Evolutionary conservation across 2,888 invertebrate genomes (phyloP).

Genomic region (Synergus gifuensis): DNA sequence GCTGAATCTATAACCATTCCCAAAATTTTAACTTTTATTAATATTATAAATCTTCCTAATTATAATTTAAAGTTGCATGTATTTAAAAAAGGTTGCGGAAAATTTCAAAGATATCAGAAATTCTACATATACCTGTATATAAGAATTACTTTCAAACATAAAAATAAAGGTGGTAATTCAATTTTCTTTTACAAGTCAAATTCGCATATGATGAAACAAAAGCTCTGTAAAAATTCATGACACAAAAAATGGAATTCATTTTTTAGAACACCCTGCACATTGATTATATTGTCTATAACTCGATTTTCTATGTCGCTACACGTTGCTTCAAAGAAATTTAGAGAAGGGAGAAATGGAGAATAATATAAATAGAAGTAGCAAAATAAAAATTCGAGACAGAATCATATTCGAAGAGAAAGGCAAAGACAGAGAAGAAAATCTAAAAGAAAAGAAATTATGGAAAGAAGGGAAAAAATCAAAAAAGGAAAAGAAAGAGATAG

Average conservation of each 20-base stretch:
- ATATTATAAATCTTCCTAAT: too few species aligned
- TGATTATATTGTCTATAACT: constrained; percentile 57
- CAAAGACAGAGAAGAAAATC: constrained; percentile 48
- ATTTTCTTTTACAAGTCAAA: neutral
- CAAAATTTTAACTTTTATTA: too few species aligned
- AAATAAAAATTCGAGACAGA: constrained; percentile 49
- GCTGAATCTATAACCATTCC: too few species aligned
- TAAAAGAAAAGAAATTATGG: constrained; percentile 46
- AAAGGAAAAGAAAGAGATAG: constrained; percentile 52
- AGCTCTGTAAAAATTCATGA: neutral
- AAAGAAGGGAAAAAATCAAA: constrained; percentile 48
- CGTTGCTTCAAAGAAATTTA: constrained; percentile 49
- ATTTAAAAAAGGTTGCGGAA: neutral
- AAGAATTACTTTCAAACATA: neutral
- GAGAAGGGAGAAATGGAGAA: constrained; percentile 52
- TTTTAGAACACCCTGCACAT: constrained; percentile 48
- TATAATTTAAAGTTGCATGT: neutral
- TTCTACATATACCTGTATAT: too few species aligned
- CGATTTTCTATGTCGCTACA: constrained; percentile 57
- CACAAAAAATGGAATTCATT: neutral
- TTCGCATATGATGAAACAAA: neutral
- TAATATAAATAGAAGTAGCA: constrained; percentile 50
- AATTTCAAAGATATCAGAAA: neutral
- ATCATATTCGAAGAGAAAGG: constrained; percentile 49
- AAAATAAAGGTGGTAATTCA: neutral